These are phyloP conservation scores for Poecilia velifera DNA, from an alignment of 2,797 vertebrate genomes.

Conservation along the genomic window DNA sequence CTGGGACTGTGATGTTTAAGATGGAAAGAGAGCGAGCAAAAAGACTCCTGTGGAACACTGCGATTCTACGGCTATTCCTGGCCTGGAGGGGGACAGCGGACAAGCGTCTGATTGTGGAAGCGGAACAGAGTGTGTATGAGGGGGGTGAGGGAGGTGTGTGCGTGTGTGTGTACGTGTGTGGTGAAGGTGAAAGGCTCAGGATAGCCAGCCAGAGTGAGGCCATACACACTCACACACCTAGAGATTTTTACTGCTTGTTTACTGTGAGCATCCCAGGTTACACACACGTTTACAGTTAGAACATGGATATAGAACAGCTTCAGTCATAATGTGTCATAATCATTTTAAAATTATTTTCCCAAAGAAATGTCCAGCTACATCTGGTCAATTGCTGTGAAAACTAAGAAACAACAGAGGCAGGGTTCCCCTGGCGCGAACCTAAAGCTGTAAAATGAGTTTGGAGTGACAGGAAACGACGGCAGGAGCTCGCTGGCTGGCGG, in stretches of 20 bases:
- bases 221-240: slow-evolving; percentile 40
- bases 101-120: slow-evolving; percentile 64
- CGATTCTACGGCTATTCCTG: slow-evolving; percentile 69
- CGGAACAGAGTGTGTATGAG: slow-evolving; percentile 13
- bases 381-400: neutral
- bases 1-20: neutral
- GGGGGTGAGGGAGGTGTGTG: neutral
- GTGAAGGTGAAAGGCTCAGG: slow-evolving; percentile 24
- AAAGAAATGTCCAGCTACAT: neutral
- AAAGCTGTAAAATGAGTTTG: slow-evolving; percentile 30
- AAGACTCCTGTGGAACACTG: slow-evolving; percentile 57
- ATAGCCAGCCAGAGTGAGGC: slow-evolving; percentile 24
- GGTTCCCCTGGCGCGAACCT: neutral
- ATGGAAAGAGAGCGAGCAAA: slow-evolving; percentile 30
- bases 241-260: slow-evolving; percentile 48
- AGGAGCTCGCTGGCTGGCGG: slow-evolving; percentile 54
- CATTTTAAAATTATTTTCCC: neutral
- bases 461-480: slow-evolving; percentile 6
- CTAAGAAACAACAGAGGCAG: neutral
- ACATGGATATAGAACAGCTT: neutral
- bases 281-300: slow-evolving; percentile 36
- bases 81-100: slow-evolving; percentile 42
- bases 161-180: slow-evolving; percentile 1
- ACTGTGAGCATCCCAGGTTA: slow-evolving; percentile 47
- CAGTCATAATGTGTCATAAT: neutral